Percentiles rank a stretch among this genome's conserved stretches.
These are phyloP conservation scores for Calephelis perditalis DNA, from an alignment of 2,888 invertebrate genomes.

Conservation along the genomic window DNA sequence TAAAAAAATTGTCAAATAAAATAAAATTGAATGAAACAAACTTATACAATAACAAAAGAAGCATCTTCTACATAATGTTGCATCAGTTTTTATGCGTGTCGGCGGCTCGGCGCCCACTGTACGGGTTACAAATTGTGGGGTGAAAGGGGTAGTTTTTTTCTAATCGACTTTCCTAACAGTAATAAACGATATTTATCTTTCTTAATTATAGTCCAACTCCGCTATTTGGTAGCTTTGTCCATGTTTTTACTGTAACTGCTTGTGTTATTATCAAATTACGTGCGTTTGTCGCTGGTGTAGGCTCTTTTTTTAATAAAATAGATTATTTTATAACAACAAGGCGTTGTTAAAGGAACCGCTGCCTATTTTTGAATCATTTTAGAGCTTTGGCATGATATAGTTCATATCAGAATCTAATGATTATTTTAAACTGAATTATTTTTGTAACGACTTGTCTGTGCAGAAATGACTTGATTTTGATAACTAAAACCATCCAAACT, in stretches of 20 bases:
- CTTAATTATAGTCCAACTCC: conserved; percentile 74
- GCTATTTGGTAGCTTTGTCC: conserved; percentile 68
- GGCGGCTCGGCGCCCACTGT: conserved; percentile 65
- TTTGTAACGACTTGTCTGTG: not conserved
- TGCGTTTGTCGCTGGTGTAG: conserved; percentile 56
- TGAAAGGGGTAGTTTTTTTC: conserved; percentile 78
- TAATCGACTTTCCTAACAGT: conserved; percentile 77
- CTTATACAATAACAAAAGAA: conserved; percentile 27
- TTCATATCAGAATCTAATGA: too few relatives aligned
- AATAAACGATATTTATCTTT: conserved; percentile 79
- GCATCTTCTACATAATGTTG: conserved; percentile 40
- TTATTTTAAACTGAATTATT: not conserved
- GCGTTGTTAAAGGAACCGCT: not conserved
- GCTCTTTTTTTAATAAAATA: conserved; percentile 19
- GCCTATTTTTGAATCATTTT: too few relatives aligned
- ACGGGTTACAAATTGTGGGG: conserved; percentile 79
- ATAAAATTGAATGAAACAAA: too few relatives aligned
- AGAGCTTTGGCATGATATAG: too few relatives aligned
- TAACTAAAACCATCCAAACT: too few relatives aligned
- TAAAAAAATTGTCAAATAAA: too few relatives aligned
- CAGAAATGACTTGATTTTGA: too few relatives aligned
- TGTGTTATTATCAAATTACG: conserved; percentile 73
- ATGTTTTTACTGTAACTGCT: conserved; percentile 64
- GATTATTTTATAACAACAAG: not conserved
- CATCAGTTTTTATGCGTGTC: conserved; percentile 67